Evolutionary conservation across 2,113 vertebrate genomes (phyloP).

Genomic region (Platichthys stellatus): DNA sequence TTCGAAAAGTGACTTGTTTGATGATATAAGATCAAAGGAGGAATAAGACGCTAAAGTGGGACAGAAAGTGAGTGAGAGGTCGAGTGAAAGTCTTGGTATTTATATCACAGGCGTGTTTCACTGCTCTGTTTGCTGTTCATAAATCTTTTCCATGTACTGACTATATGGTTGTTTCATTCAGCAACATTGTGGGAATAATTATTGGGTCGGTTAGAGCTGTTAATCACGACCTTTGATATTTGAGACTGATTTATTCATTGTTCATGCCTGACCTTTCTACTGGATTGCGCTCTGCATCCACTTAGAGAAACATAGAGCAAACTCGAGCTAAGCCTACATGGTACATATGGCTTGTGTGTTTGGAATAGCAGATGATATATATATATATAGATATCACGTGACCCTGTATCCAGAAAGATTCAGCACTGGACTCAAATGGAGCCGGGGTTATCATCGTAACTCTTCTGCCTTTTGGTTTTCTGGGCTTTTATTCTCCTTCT

Average conservation of each 20-base stretch:
- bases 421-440: conserved; percentile 42
- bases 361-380: conserved; percentile 7
- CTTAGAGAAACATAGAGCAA: conserved; percentile 39
- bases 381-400: conserved; percentile 24
- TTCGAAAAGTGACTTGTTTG: background rate
- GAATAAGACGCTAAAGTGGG: background rate
- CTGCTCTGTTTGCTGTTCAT: background rate
- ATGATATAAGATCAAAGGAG: conserved; percentile 8
- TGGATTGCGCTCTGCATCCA: conserved; percentile 1
- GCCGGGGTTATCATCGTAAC: conserved; percentile 4
- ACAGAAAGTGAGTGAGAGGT: background rate
- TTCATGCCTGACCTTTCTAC: conserved; percentile 22
- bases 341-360: conserved; percentile 25
- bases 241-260: conserved; percentile 8
- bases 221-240: background rate
- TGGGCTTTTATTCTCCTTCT: conserved; percentile 13
- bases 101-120: background rate
- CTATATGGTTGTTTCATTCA: background rate
- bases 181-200: background rate
- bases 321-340: conserved; percentile 13
- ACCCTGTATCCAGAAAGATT: conserved; percentile 38
- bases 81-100: background rate
- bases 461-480: background rate
- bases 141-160: no score
- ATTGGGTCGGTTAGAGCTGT: background rate